Evolutionary conservation across 1,140 invertebrate species (phyloP), one percentile per base, ranked within the genome.

Genomic region (Chionoecetes opilio): DNA sequence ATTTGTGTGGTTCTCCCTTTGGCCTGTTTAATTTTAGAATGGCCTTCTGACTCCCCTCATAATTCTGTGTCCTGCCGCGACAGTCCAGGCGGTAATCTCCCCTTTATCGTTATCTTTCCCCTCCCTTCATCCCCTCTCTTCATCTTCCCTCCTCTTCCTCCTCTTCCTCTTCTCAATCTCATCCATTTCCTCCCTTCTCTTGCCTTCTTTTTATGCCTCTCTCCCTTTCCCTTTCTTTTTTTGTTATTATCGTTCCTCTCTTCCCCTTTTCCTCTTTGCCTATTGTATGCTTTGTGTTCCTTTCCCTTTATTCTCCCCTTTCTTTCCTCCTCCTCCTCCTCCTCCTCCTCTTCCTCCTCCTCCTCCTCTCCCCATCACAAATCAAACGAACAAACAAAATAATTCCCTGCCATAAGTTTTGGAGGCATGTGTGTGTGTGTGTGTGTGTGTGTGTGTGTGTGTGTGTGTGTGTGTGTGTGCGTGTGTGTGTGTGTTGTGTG

Each of bases 371-470:
- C 63, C 63, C 63, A 26, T n/a, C 63, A n/a, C 63, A n/a, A 21
- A n/a, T 5, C 63, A 75, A 75, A 75, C 11, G 46, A 53, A 75
- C 26, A 17, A 75, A 75, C 21, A 75, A 75, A 75, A 26, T 75
- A 0, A n/a, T 75, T 75, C 26, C 63, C 21, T 26, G 63, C 63
- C 21, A n/a, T n/a, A 75, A 75, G 63, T 75, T 75, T 75, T 75
- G 63, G 63, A 75, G 21, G 26, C n/a, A 0, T 75, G 63, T 75
- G 63, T 75, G 63, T 75, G 63, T 75, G 63, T 75, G 63, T 75
- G 63, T 75, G 63, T 75, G 63, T 75, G 63, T 75, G 63, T 75
- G 63, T 75, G 63, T 75, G 63, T 75, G 63, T 75, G 63, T 75
- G 63, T 75, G 63, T 75, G 63, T 75, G 63, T 75, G 63, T 75